Base-by-base conservation (phyloP, 2,888 invertebrate genomes). In the Pyralis farinalis region DNA sequence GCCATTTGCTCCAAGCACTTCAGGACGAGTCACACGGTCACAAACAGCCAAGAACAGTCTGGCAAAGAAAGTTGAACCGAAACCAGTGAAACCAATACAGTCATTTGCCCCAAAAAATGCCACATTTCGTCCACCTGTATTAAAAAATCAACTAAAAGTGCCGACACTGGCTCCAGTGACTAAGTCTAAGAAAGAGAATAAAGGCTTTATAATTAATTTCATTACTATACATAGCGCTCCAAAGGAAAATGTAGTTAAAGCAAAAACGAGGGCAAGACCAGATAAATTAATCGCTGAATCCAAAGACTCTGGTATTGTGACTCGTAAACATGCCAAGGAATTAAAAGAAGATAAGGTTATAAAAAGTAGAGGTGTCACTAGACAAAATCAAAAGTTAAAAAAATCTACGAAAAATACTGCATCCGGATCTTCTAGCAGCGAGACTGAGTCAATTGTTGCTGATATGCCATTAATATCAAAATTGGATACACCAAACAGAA, bases 21-120 rank as follows among this genome's bases (percentile, higher is more conserved):
- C 80, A 1, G 83, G 83, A 0, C 57, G 81, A 16, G 76, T 86
- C 0, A 86, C 85, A 1, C 55, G 87, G 1, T 84, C 86, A 1
- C 80, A 82, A 44, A 39, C 74, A 0, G 47, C 65, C 1, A 72
- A 48, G 33, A 47, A 22, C 5, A 51, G 31, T n/a, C 41, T 42
- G 9, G 28, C 25, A 7, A 53, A 44, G 7, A 44, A 51, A 53
- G 25, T 10, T 12, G 40, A 47, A 16, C 11, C 34, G 36, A 54
- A 45, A 40, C 21, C 16, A 7, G 22, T 8, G 7, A 33, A 40
- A 38, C 7, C 9, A 5, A 16, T 43, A 31, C 49, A 64, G 25
- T 89, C 89, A 0, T 90, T 92, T 72, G 92, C 91, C 7, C 91
- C 92, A 0, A 63, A 62, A 40, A 83, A 90, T 73, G 86, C 91